Base-by-base conservation (phyloP, 2,888 invertebrate genomes). In the Drosophila phalerata region DNA sequence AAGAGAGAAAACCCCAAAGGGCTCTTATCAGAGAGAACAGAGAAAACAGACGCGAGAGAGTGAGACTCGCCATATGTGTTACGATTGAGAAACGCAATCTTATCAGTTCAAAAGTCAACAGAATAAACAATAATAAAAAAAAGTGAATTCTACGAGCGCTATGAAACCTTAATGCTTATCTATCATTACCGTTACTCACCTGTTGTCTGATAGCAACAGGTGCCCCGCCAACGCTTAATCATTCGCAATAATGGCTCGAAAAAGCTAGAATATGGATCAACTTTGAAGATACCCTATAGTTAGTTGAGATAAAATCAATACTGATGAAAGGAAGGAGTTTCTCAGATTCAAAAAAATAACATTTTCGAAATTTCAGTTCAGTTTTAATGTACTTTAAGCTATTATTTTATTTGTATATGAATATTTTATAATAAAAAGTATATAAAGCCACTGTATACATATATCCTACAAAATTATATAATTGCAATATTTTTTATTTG, bases 151-250 rank as follows among this genome's bases (percentile, higher is more conserved):
- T 47, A 53, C 47, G 34, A 32, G 25, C 53, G 34, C 66, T 71
- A 66, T 62, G 64, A 72, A 70, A 55, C 51, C 25, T 17, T 47
- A 34, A 42, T 25, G 62, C 71, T 89, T 89, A 88, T 88, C 84
- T 76, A 45, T 60, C 61, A 48, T 48, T 68, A 47, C 22, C 61
- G 68, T 86, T 85, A 85, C 84, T 88, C 88, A 88, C 73, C 67
- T 75, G 69, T 43, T 53, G 60, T 56, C 77, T 73, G 89, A 84
- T 79, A 77, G 60, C 77, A 77, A 88, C 85, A 86, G 90, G 85
- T 89, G 85, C 82, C 64, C 32, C 38, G 49, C 40, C 47, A 47
- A 15, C 11, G 63, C 68, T 75, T 76, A 85, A 82, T 77, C 77
- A 86, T 78, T 86, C 45, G 75, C 79, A 56, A 77, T 53, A 51